phyloP scores from a whole-genome alignment of 2,888 invertebrate species.

The Azorinus chamasolen region DNA sequence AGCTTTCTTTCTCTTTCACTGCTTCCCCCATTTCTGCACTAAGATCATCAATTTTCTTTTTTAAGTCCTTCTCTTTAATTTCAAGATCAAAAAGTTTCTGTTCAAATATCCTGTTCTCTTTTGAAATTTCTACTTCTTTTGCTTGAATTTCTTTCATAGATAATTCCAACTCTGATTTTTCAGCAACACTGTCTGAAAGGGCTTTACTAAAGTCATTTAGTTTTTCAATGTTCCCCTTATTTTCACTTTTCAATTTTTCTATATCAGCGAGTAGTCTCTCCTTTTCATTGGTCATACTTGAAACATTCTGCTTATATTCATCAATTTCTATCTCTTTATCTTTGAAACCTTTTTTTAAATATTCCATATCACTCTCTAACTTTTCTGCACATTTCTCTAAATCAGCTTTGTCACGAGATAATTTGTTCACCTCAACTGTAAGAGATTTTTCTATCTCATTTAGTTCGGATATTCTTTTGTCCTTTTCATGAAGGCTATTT shows the following conservation, averaged over 20 bases:
- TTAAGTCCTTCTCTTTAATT: constrained; percentile 38
- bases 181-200: constrained; percentile 28
- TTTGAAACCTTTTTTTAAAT: constrained; percentile 48
- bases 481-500: constrained; percentile 50
- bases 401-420: constrained; percentile 45
- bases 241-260: constrained; percentile 24
- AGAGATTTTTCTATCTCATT: constrained; percentile 50
- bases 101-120: constrained; percentile 46
- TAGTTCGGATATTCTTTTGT: constrained; percentile 47
- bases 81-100: constrained; percentile 63
- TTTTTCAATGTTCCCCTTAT: constrained; percentile 17
- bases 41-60: constrained; percentile 43
- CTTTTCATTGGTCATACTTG: constrained; percentile 37
- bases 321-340: constrained; percentile 53
- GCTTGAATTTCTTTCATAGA: constrained; percentile 18
- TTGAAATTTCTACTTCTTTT: constrained; percentile 20
- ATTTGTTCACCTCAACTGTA: constrained; percentile 55
- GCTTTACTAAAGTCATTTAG: constrained; percentile 25
- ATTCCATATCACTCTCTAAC: constrained; percentile 43
- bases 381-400: constrained; percentile 35
- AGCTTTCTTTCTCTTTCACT: constrained; percentile 49
- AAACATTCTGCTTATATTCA: constrained; percentile 19
- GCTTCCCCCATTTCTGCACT: constrained; percentile 54
- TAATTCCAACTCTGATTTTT: constrained; percentile 35
- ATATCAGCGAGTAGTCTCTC: constrained; percentile 37